Evolutionary conservation across 2,888 invertebrate genomes (phyloP).

Genomic region (Seladonia tumulorum): DNA sequence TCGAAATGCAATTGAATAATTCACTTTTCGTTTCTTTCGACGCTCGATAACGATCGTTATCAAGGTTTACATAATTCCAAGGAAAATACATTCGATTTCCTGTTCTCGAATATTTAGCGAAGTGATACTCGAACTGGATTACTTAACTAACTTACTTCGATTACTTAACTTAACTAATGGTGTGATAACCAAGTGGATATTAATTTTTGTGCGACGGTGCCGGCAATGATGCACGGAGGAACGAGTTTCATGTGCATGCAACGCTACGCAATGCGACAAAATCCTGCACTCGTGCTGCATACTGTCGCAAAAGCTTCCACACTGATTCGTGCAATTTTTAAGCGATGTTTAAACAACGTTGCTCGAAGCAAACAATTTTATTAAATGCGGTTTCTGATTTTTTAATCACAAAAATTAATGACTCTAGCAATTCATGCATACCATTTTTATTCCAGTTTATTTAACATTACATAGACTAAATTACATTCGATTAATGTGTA

Average conservation of each 20-base stretch:
- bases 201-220: slow-evolving; percentile 13
- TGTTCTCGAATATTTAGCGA: neutral
- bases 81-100: neutral
- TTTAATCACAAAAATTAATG: no score
- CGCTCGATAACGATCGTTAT: neutral
- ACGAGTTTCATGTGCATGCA: slow-evolving; percentile 30
- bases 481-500: no score
- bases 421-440: no score
- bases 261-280: slow-evolving; percentile 41
- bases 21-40: neutral
- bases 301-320: slow-evolving; percentile 19
- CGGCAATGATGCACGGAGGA: slow-evolving; percentile 27
- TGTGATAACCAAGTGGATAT: neutral
- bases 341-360: no score
- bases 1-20: neutral
- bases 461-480: no score
- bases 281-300: slow-evolving; percentile 16
- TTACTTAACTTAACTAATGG: no score
- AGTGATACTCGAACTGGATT: neutral
- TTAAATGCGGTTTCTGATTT: no score
- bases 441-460: no score
- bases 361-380: no score
- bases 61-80: neutral
- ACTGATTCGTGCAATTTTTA: slow-evolving; percentile 21
- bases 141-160: no score